Evolutionary conservation across 2,113 vertebrate species (phyloP).

Genomic region (Sceloporus tristichus): DNA sequence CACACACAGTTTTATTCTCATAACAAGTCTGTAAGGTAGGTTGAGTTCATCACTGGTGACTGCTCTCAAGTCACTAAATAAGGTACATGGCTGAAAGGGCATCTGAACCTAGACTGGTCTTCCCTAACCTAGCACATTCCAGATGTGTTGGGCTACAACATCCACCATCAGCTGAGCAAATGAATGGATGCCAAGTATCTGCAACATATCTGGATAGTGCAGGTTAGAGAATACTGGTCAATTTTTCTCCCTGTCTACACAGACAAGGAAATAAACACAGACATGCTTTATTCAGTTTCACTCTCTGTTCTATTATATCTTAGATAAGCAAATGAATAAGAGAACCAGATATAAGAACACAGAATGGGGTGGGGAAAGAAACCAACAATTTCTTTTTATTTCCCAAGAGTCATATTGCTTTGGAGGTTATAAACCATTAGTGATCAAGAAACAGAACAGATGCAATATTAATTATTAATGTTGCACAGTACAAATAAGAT

Average conservation of each 20-base stretch:
- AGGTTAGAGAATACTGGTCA: no score
- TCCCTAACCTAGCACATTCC: background rate
- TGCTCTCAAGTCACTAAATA: no score
- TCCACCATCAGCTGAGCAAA: background rate
- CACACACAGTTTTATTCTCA: no score
- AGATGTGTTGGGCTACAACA: background rate
- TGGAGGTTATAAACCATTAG: slow-evolving; percentile 40
- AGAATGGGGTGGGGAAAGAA: background rate
- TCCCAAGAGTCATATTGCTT: slow-evolving; percentile 10
- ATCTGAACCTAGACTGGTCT: background rate
- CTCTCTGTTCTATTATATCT: background rate
- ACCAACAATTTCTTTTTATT: slow-evolving; percentile 5
- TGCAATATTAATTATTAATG: slow-evolving; percentile 23
- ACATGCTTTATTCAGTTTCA: background rate
- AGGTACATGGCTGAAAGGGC: background rate
- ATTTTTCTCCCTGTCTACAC: background rate
- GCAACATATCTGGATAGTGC: no score
- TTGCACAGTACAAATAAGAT: slow-evolving; percentile 25
- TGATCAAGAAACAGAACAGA: slow-evolving; percentile 36
- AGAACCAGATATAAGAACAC: background rate
- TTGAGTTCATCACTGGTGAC: no score
- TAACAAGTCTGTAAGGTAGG: no score
- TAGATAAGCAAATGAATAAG: background rate
- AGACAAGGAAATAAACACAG: background rate
- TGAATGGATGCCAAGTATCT: no score